Base-by-base conservation (phyloP, 2,888 invertebrate genomes). In the Chrysolina americana region DNA sequence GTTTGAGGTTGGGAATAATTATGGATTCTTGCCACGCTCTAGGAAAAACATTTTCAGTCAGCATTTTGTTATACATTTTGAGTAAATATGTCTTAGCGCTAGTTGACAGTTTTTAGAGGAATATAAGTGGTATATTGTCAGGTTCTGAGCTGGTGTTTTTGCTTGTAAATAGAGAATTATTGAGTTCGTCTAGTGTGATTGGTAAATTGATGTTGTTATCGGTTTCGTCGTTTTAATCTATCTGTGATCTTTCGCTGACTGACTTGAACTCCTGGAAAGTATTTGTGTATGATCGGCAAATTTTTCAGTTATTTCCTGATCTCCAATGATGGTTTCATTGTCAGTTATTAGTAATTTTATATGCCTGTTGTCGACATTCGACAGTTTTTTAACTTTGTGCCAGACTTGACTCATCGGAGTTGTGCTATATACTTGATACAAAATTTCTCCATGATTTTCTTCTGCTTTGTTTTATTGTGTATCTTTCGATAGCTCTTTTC, bases 1-100 rank as follows among this genome's bases (percentile, higher is more conserved):
- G 56, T 68, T 71, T 74, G 28, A 68, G 47, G n/a, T 68, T 21
- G 2, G 64, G 63, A 11, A 74, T 63, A 48, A 71, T 53, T 28
- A 68, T 44, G 5, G 71, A 63, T 21, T 56, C 68, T 28, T 48
- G 23, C 70, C 64, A 73, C 41, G 64, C 53, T 36, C 13, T 23
- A 8, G 65, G 47, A 23, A 65, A 65, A 9, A 44, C 65, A 44
- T 65, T 41, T 41, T 65, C 47, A 13, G n/a, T 44, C 21, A 23
- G 15, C 17, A 68, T 50, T 50, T 36, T 50, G 36, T 68, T 53
- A n/a, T 50, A 68, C 21, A 68, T 47, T 28, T 68, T 50, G 0
- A 53, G 68, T 53, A 68, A 19, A 48, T 28, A 9, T 47, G n/a
- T 28, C 50, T 68, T 68, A 50, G 36, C 48, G 28, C n/a, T 53